Conservation (phyloP, 2,888 invertebrate genomes). For the Macaria notata region DNA sequence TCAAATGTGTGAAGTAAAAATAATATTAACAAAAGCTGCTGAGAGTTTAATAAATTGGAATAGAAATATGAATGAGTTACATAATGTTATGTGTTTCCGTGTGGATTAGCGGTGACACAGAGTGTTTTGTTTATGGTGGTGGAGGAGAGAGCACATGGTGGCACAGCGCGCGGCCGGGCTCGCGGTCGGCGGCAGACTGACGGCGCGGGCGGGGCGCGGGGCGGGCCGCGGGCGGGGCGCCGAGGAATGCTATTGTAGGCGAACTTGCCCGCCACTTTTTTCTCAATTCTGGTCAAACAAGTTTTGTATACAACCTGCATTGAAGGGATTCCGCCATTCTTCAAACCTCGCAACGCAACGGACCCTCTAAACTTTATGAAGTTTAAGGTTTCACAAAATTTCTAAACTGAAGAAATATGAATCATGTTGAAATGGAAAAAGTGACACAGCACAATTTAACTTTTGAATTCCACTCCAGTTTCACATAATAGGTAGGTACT, state of each 20-base stretch:
- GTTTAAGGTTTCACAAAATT: conserved; percentile 52
- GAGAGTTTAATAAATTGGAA: conserved; percentile 1
- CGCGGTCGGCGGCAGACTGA: conserved; percentile 69
- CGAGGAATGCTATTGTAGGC: conserved; percentile 81
- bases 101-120: conserved; percentile 38
- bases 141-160: conserved; percentile 3
- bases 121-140: conserved; percentile 54
- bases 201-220: conserved; percentile 37
- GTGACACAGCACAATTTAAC: too few species aligned
- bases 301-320: conserved; percentile 82
- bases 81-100: conserved; percentile 28
- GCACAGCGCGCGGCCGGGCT: too few species aligned
- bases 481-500: too few species aligned
- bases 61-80: conserved; percentile 30
- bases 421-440: not conserved
- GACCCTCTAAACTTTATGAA: conserved; percentile 66
- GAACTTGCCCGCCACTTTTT: conserved; percentile 80
- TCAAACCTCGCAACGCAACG: conserved; percentile 68
- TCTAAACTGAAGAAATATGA: not conserved
- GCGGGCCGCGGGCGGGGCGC: conserved; percentile 44
- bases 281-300: conserved; percentile 81
- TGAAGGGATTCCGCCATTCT: conserved; percentile 81
- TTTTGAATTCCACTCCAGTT: too few species aligned
- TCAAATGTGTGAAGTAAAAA: conserved; percentile 36
- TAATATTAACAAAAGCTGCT: conserved; percentile 25